Conservation (phyloP, 2,797 vertebrate species). For the Sphaeramia orbicularis region DNA sequence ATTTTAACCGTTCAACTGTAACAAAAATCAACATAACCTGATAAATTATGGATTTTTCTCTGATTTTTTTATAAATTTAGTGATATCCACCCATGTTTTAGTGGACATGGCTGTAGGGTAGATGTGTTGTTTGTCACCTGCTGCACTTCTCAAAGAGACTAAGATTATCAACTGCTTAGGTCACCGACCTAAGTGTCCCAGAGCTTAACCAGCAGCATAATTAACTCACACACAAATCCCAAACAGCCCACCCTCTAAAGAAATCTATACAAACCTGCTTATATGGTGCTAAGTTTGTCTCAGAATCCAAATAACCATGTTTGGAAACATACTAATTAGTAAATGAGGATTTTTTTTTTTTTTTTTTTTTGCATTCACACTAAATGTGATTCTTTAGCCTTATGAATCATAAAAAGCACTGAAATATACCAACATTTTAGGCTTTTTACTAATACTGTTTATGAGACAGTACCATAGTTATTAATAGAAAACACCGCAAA, state of each 20-base stretch:
- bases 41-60: neutral
- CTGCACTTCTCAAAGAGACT: constrained; percentile 52
- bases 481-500: neutral
- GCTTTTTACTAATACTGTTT: constrained; percentile 7
- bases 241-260: constrained; percentile 30
- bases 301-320: constrained; percentile 17
- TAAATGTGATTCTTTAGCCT: neutral
- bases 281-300: constrained; percentile 7
- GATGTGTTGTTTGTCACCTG: constrained; percentile 45
- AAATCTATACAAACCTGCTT: constrained; percentile 53
- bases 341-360: no score
- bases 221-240: constrained; percentile 67
- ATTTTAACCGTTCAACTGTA: neutral
- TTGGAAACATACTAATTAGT: constrained; percentile 25
- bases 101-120: constrained; percentile 2
- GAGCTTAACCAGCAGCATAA: constrained; percentile 64
- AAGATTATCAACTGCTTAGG: constrained; percentile 63
- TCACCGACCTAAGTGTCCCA: constrained; percentile 54
- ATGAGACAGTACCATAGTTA: neutral
- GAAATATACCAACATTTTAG: neutral
- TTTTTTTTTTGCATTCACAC: no score
- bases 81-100: constrained; percentile 6
- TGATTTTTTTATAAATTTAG: constrained; percentile 1
- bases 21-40: neutral
- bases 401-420: neutral